Percentiles rank a stretch among this genome's conserved stretches.
These are phyloP conservation scores for Drosophila ambigua DNA, from an alignment of 1,140 invertebrate genomes.

Conservation along the genomic window DNA sequence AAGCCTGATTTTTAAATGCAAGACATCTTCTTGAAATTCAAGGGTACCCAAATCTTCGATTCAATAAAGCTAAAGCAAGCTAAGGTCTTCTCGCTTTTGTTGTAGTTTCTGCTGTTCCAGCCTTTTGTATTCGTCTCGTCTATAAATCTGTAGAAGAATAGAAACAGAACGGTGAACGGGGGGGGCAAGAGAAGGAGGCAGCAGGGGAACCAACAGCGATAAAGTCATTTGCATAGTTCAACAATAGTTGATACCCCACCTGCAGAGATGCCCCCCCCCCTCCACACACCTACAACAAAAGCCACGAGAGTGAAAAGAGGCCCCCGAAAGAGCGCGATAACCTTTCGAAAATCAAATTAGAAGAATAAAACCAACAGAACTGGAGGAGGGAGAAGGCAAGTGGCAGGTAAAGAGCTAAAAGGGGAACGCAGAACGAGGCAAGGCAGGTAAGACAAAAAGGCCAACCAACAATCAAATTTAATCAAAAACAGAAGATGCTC, in stretches of 20 bases:
- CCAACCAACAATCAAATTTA: slow-evolving; percentile 46
- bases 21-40: too few species aligned
- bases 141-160: slow-evolving; percentile 57
- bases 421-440: slow-evolving; percentile 19
- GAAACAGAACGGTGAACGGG: not conserved
- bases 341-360: slow-evolving; percentile 78
- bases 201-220: slow-evolving; percentile 37
- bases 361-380: slow-evolving; percentile 41
- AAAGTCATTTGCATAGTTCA: slow-evolving; percentile 81
- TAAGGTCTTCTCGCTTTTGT: not conserved
- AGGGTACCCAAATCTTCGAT: too few species aligned
- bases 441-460: slow-evolving; percentile 21
- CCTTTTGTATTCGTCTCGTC: slow-evolving; percentile 28
- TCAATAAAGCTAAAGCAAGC: too few species aligned
- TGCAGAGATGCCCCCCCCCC: slow-evolving; percentile 32
- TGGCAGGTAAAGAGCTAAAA: not conserved
- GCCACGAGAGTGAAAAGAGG: slow-evolving; percentile 13
- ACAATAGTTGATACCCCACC: slow-evolving; percentile 15
- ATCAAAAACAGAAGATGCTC: slow-evolving; percentile 19
- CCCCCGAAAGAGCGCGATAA: slow-evolving; percentile 51
- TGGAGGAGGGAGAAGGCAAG: slow-evolving; percentile 4
- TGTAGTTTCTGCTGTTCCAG: slow-evolving; percentile 10
- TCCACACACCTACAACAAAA: slow-evolving; percentile 40
- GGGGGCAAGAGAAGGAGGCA: slow-evolving; percentile 4
- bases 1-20: too few species aligned